Conservation (phyloP, 2,113 vertebrate genomes). For the Anarhynchus alexandrinus region DNA sequence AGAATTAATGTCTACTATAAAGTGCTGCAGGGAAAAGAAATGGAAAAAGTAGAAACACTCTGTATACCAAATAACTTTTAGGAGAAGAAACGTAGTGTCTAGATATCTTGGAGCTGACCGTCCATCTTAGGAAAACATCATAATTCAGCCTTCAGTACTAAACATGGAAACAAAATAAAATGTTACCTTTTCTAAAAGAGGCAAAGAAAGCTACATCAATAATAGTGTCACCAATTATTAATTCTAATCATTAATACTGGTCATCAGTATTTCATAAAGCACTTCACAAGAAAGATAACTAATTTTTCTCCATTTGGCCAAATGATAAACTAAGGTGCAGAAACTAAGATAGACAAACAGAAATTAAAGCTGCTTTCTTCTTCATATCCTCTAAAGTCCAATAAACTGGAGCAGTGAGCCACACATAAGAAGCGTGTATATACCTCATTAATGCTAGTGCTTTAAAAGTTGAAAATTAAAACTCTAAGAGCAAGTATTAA, state of each 20-base stretch:
- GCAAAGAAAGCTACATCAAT: neutral
- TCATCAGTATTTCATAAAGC: neutral
- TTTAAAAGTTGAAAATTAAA: neutral
- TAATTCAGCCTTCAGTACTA: neutral
- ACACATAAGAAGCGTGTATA: no score
- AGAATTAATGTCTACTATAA: neutral
- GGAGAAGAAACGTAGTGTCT: neutral
- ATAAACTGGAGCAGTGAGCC: neutral
- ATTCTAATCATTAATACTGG: neutral
- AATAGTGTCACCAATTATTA: neutral
- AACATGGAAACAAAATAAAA: neutral
- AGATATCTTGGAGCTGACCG: neutral
- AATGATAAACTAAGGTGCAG: neutral
- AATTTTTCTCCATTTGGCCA: neutral
- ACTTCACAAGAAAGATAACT: neutral
- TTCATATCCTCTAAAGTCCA: neutral
- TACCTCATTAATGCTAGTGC: neutral
- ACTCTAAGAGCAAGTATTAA: neutral
- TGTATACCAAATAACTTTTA: neutral
- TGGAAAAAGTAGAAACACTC: neutral
- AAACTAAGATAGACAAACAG: neutral
- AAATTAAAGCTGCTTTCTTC: neutral
- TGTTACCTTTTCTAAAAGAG: neutral
- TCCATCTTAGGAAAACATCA: neutral
- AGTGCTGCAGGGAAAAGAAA: neutral